Evolutionary conservation across 2,113 vertebrate species (phyloP).

Genomic region (Zeus faber): DNA sequence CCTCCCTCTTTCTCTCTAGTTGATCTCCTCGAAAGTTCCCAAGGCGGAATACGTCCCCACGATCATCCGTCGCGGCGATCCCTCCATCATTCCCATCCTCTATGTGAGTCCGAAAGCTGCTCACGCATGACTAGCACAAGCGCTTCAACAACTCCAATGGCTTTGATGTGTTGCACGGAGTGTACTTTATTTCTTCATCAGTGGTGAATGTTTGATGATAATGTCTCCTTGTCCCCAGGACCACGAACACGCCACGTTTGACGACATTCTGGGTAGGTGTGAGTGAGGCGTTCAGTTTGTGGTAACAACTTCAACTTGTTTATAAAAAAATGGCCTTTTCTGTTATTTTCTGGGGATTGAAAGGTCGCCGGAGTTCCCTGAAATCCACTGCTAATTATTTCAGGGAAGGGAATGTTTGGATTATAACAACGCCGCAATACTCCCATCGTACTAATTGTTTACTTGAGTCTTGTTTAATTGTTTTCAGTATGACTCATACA

Average conservation of each 20-base stretch:
- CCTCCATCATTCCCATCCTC: conserved; percentile 97
- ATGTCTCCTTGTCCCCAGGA: conserved; percentile 76
- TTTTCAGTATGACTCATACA: no score
- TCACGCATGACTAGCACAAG: no score
- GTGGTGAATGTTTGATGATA: background rate
- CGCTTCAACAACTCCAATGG: conserved; percentile 3
- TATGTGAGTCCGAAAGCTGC: conserved; percentile 80
- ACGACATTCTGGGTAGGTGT: conserved; percentile 93
- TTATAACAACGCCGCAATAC: no score
- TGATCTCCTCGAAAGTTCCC: conserved; percentile 98
- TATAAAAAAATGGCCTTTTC: no score
- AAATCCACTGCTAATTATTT: no score
- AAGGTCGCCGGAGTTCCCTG: no score
- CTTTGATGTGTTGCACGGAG: background rate
- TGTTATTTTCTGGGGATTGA: no score
- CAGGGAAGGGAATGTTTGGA: no score
- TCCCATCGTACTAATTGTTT: no score
- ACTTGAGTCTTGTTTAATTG: no score
- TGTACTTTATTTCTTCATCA: background rate
- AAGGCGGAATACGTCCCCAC: conserved; percentile 96
- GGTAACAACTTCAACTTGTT: no score
- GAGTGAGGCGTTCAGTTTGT: background rate
- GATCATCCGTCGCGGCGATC: conserved; percentile 92
- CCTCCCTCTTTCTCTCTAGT: conserved; percentile 65
- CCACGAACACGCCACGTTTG: conserved; percentile 96